Evolutionary conservation across 2,888 invertebrate species (phyloP), one percentile per base, ranked within the genome.

Genomic region (Agrotis clavis): DNA sequence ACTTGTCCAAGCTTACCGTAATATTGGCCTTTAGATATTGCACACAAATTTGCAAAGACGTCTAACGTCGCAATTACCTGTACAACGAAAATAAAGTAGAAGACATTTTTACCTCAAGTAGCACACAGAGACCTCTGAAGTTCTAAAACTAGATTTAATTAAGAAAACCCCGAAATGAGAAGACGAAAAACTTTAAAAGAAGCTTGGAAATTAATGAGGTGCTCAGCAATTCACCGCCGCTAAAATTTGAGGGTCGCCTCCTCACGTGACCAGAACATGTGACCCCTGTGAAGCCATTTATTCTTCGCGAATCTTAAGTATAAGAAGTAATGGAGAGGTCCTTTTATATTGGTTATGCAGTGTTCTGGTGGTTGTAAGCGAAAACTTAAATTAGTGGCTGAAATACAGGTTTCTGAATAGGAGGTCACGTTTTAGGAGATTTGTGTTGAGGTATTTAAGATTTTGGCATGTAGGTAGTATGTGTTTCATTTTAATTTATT

Each of bases 121-220:
- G 60, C 59, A 25, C 50, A 16, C 47, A 60, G 66, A 74, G 54
- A 60, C 56, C 60, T 67, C 45, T 56, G 70, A 68, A 83, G 73
- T 83, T 82, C 67, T 54, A 74, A 80, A 87, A 86, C 86, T 84
- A 85, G 87, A 89, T 89, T 90, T 88, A 89, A 89, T 89, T 90
- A 90, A 88, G 82, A 81, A 78, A 75, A 79, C 71, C 71, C 83
- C 73, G 68, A 80, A 85, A 82, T 69, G 73, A 62, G 65, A 71
- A 53, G 71, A 65, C 78, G 84, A 87, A 89, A 89, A 89, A 83
- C 78, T 88, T 90, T 87, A 60, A 88, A 91, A 88, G 89, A 87
- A 88, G 87, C 86, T 85, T 83, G 86, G 87, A 89, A 73, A 90
- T 88, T 92, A 92, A 92, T 88, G 90, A 92, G 89, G 89, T 89